Conservation (phyloP, 2,113 vertebrate species). For the Pelecanoides urinatrix region DNA sequence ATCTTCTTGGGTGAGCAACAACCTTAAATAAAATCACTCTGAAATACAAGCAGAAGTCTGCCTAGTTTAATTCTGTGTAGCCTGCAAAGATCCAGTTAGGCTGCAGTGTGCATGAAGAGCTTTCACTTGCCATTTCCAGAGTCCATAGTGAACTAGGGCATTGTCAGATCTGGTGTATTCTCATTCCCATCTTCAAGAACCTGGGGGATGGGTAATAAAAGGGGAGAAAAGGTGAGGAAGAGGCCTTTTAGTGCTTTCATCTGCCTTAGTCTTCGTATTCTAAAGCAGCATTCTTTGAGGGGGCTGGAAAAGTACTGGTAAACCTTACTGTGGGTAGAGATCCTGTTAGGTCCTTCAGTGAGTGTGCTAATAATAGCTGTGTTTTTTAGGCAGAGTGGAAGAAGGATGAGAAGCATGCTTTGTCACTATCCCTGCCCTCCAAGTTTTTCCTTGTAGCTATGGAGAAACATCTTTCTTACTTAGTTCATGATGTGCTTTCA, state of each 20-base stretch:
- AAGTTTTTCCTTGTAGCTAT: neutral
- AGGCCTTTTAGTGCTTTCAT: neutral
- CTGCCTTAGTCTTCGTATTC: neutral
- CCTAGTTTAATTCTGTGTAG: neutral
- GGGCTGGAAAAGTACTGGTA: conserved; percentile 1
- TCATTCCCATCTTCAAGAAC: neutral
- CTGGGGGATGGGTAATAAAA: neutral
- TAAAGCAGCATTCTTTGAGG: neutral
- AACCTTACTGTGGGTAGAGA: neutral
- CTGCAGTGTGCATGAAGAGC: neutral
- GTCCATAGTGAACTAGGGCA: neutral
- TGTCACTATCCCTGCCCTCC: neutral
- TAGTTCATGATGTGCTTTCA: neutral
- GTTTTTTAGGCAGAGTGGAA: conserved; percentile 1
- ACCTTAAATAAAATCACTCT: neutral
- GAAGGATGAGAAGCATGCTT: neutral
- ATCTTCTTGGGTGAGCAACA: neutral
- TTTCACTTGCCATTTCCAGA: neutral
- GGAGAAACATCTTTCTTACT: neutral
- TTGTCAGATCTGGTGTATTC: neutral
- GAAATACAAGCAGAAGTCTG: neutral
- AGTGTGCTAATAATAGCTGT: conserved; percentile 18
- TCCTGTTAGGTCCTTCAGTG: conserved; percentile 1
- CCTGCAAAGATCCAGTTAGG: neutral
- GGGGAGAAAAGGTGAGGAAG: neutral